Percentiles rank a stretch among this genome's conserved stretches.
Conservation (phyloP, 2,888 invertebrate genomes). For the Epistrophe grossulariae region DNA sequence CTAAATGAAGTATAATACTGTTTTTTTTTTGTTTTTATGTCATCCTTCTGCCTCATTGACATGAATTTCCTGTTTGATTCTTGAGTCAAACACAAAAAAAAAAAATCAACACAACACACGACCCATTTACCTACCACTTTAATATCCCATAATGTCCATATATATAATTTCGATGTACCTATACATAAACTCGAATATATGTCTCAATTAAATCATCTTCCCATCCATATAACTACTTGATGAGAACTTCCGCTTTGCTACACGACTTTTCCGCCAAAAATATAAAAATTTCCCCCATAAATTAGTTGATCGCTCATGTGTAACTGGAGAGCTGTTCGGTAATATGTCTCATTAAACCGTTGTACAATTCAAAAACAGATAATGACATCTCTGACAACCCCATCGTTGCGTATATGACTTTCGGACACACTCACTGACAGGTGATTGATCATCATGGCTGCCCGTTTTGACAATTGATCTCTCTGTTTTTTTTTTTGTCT, state of each 20-base stretch:
- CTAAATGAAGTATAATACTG: neutral
- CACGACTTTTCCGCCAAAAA: constrained; percentile 57
- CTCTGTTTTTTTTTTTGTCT: neutral
- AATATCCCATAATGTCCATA: constrained; percentile 59
- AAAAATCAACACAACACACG: constrained; percentile 17
- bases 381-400: constrained; percentile 50
- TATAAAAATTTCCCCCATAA: constrained; percentile 35
- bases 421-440: constrained; percentile 64
- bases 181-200: constrained; percentile 2
- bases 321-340: constrained; percentile 25
- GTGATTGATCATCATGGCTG: constrained; percentile 73
- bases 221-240: constrained; percentile 65
- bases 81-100: neutral
- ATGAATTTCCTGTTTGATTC: constrained; percentile 62
- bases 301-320: constrained; percentile 54
- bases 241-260: constrained; percentile 50
- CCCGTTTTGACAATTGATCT: constrained; percentile 56
- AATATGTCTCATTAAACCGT: constrained; percentile 66
- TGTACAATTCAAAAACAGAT: constrained; percentile 7
- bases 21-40: neutral
- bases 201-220: constrained; percentile 64
- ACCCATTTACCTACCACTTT: constrained; percentile 56
- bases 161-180: neutral
- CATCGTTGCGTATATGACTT: constrained; percentile 43
- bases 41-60: constrained; percentile 35